Conservation (phyloP, 35 echinoderm and acorn worm genomes). For the Strongylocentrotus purpuratus region DNA sequence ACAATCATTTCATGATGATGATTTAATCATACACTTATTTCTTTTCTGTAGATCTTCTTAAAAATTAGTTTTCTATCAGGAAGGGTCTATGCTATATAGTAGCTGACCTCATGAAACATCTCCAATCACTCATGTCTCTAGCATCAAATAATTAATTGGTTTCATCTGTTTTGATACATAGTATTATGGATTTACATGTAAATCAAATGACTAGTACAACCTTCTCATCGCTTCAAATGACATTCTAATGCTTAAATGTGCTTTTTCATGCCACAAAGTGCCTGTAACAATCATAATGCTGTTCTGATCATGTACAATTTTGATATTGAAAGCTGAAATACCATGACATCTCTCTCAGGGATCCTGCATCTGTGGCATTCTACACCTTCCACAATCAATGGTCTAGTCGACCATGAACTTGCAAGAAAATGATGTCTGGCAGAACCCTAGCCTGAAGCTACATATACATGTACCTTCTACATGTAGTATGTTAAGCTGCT, state of each 20-base stretch:
- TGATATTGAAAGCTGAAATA: not conserved
- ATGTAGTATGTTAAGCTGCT: not conserved
- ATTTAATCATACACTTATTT: too few relatives aligned
- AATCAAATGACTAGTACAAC: too few relatives aligned
- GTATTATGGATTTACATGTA: not conserved
- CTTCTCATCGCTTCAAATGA: not conserved
- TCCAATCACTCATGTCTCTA: not conserved
- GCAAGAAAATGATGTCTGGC: not conserved
- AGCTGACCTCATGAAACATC: not conserved
- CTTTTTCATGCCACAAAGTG: conserved; percentile 5
- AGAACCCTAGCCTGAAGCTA: not conserved
- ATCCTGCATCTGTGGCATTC: conserved; percentile 8
- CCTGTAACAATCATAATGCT: not conserved
- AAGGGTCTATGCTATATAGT: too few relatives aligned
- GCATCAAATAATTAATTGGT: not conserved
- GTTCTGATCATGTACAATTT: not conserved
- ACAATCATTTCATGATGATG: not conserved
- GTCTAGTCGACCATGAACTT: not conserved
- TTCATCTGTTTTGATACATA: not conserved
- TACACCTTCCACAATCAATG: not conserved
- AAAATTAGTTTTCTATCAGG: too few relatives aligned
- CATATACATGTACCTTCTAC: too few relatives aligned
- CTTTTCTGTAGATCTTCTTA: too few relatives aligned
- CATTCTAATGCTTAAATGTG: conserved; percentile 3
- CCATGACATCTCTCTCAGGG: not conserved